These are phyloP conservation scores for Drosophila kambysellisi DNA, from an alignment of 2,888 invertebrate species.

Conservation along the genomic window DNA sequence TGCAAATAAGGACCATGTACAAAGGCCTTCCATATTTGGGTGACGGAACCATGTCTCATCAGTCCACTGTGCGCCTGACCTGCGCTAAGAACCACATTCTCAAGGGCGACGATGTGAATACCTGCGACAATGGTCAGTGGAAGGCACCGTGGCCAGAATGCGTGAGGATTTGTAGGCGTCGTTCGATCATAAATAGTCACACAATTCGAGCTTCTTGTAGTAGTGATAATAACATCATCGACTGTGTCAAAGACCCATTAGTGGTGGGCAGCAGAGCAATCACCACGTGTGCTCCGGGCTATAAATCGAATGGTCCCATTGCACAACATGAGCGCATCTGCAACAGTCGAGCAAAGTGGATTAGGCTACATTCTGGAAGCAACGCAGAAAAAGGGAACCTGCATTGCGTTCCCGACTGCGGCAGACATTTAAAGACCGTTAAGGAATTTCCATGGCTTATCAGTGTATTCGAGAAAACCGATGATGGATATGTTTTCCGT, in stretches of 20 bases:
- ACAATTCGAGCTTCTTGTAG: conserved; percentile 12
- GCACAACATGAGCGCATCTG: conserved; percentile 36
- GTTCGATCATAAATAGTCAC: conserved; percentile 6
- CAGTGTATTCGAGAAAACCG: conserved; percentile 39
- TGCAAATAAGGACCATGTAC: conserved; percentile 2
- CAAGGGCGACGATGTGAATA: conserved; percentile 26
- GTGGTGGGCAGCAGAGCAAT: background rate
- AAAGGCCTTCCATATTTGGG: conserved; percentile 17
- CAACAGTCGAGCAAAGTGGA: conserved; percentile 63
- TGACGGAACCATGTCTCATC: conserved; percentile 12
- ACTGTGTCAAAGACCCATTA: conserved; percentile 14
- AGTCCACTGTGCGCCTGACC: conserved; percentile 11
- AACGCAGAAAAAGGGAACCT: background rate
- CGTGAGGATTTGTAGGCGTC: conserved; percentile 7
- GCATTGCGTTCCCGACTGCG: conserved; percentile 75
- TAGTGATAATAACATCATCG: background rate
- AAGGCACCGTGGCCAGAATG: conserved; percentile 24
- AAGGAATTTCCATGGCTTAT: conserved; percentile 76
- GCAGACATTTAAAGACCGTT: conserved; percentile 38
- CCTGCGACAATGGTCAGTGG: conserved; percentile 43
- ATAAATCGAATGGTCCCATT: background rate
- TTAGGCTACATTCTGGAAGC: background rate
- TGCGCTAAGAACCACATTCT: conserved; percentile 1
- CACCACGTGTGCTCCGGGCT: conserved; percentile 30
- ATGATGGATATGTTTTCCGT: background rate